Percentiles rank a stretch among this genome's conserved stretches.
phyloP scores from a whole-genome alignment of 1,140 invertebrate genomes.

The Leptestheria dahalacensis region DNA sequence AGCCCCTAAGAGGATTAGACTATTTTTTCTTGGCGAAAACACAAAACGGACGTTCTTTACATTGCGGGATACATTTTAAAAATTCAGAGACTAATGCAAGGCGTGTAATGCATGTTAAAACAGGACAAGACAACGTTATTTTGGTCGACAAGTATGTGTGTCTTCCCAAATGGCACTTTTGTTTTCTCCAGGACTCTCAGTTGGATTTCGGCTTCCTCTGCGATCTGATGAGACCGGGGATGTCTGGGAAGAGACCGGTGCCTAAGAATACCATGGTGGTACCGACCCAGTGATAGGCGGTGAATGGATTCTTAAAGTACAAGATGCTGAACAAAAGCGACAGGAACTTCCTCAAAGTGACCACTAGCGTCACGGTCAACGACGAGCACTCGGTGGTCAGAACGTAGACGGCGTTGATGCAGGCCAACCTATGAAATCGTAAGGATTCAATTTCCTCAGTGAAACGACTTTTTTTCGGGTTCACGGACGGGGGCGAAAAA shows the following conservation, averaged over 20 bases:
- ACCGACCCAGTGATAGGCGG: slow-evolving; percentile 79
- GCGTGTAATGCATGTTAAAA: no score
- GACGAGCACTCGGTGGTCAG: slow-evolving; percentile 87
- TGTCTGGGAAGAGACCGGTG: slow-evolving; percentile 78
- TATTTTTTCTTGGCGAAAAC: no score
- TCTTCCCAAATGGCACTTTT: no score
- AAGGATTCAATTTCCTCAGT: not conserved
- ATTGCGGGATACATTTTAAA: no score
- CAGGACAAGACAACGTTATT: no score
- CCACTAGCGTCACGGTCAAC: slow-evolving; percentile 84
- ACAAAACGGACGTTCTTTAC: no score
- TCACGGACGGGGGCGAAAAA: no score
- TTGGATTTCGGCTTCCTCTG: not conserved
- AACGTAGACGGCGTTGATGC: slow-evolving; percentile 85
- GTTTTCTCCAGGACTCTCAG: not conserved
- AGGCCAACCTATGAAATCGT: slow-evolving; percentile 48
- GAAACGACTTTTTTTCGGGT: slow-evolving; percentile 7
- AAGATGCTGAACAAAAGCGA: slow-evolving; percentile 88
- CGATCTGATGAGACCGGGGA: slow-evolving; percentile 26
- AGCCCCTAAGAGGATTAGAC: no score
- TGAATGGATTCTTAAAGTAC: slow-evolving; percentile 92
- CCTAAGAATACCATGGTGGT: slow-evolving; percentile 81
- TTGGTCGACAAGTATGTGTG: no score
- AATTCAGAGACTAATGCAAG: no score
- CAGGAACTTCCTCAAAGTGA: slow-evolving; percentile 89